A percentile compares a stretch with the other conserved stretches of the same genome.
These are phyloP conservation scores for human DNA, from an alignment of 2,113 vertebrate species.

Conservation along the genomic window DNA sequence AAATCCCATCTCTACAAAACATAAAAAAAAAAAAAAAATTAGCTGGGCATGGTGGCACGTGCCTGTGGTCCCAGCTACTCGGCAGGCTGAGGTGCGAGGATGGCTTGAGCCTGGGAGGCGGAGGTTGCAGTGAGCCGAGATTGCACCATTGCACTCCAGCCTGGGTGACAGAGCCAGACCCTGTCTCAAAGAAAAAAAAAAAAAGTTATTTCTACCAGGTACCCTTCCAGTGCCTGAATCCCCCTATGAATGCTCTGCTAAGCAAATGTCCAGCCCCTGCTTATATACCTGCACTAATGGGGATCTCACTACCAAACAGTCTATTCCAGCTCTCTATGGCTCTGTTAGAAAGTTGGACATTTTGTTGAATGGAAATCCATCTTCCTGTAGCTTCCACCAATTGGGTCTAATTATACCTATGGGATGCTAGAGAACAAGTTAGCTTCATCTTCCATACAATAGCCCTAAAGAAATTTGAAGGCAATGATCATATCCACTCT, in stretches of 20 bases:
- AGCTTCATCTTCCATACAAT: neutral
- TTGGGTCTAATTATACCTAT: neutral
- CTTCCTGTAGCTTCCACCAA: neutral
- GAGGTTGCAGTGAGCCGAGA: no score
- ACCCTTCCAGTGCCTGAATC: neutral
- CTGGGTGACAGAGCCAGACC: no score
- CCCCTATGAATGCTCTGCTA: neutral
- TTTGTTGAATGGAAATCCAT: neutral
- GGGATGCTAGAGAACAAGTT: neutral
- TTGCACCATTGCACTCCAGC: no score
- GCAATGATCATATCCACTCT: neutral
- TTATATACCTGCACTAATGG: neutral
- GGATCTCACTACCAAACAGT: neutral
- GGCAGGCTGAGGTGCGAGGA: no score
- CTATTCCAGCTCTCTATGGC: neutral
- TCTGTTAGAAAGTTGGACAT: constrained; percentile 5
- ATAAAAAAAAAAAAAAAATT: no score
- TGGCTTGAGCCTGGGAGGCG: no score
- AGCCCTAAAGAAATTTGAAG: neutral
- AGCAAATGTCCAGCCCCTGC: neutral
- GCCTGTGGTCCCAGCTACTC: no score
- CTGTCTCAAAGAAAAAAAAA: no score
- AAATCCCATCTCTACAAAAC: no score
- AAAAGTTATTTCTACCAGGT: neutral
- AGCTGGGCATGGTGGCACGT: no score